These are phyloP conservation scores for Volucella zonaria DNA, from an alignment of 2,888 invertebrate species.

Conservation along the genomic window DNA sequence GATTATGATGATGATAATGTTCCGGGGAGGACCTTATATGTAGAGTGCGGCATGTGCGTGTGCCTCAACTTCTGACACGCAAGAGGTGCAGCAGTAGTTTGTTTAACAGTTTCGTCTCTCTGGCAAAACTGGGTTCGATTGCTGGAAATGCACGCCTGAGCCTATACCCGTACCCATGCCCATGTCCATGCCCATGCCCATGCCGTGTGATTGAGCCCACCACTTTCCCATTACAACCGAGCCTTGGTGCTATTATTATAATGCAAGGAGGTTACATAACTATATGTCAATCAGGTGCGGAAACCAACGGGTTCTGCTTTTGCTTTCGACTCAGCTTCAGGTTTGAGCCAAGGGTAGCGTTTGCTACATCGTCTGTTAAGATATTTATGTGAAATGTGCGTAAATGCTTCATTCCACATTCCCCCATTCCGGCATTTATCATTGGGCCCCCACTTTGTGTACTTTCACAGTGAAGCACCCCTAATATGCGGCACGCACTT, in stretches of 20 bases:
- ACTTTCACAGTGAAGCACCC: constrained; percentile 46
- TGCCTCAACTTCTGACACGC: constrained; percentile 58
- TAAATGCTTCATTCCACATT: constrained; percentile 57
- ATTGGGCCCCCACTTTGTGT: background rate
- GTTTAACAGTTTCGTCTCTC: constrained; percentile 47
- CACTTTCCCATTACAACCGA: constrained; percentile 2
- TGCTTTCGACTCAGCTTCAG: background rate
- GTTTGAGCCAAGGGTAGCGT: constrained; percentile 21
- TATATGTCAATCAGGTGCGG: constrained; percentile 73
- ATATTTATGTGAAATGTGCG: constrained; percentile 73
- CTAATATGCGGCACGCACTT: constrained; percentile 72
- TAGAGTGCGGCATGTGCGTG: constrained; percentile 50
- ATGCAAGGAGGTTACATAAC: constrained; percentile 73
- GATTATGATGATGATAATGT: constrained; percentile 72
- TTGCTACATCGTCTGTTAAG: constrained; percentile 51
- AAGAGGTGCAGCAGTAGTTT: constrained; percentile 52
- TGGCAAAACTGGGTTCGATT: constrained; percentile 67
- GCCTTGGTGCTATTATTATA: constrained; percentile 60
- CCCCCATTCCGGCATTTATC: constrained; percentile 32
- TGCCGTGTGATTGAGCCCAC: background rate
- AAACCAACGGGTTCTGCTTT: constrained; percentile 56
- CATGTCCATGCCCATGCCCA: background rate
- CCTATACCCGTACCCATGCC: no score
- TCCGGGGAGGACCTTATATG: constrained; percentile 57
- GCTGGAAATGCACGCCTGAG: constrained; percentile 38